Percentiles rank a stretch among this genome's conserved stretches.
Evolutionary conservation across 2,113 vertebrate genomes (phyloP).

Genomic region (Oreamnos americanus): DNA sequence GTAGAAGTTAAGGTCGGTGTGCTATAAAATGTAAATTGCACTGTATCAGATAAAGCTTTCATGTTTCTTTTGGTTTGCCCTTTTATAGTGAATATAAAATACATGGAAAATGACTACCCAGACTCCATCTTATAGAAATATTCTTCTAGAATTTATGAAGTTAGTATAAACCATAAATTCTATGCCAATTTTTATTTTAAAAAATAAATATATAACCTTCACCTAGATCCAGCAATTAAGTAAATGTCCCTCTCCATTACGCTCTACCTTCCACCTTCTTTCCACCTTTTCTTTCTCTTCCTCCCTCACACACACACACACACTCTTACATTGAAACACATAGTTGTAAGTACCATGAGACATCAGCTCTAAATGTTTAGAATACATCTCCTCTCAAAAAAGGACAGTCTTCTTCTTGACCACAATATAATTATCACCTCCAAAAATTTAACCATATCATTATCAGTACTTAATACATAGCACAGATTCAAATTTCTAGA

Average conservation of each 20-base stretch:
- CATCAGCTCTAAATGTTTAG: not conserved
- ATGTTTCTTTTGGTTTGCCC: not conserved
- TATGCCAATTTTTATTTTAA: not conserved
- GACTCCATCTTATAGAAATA: not conserved
- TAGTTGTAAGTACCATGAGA: not conserved
- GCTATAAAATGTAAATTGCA: not conserved
- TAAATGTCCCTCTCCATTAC: not conserved
- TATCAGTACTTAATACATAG: not conserved
- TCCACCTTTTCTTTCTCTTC: not conserved
- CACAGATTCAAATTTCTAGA: not conserved
- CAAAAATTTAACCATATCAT: not conserved
- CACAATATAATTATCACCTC: not conserved
- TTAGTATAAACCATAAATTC: not conserved
- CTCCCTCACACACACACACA: not conserved
- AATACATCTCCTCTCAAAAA: not conserved
- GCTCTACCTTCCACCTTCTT: not conserved
- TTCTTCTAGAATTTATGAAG: not conserved
- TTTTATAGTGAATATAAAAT: slow-evolving; percentile 46
- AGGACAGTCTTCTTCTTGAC: not conserved
- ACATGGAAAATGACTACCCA: not conserved
- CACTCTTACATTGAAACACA: not conserved
- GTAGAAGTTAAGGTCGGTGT: not conserved
- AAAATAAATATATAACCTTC: not conserved
- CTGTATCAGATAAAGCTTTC: slow-evolving; percentile 48
- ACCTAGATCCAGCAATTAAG: not conserved